A percentile compares a stretch with the other conserved stretches of the same genome.
Evolutionary conservation across 2,113 vertebrate species (phyloP).

Genomic region (Pomatostomus ruficeps): DNA sequence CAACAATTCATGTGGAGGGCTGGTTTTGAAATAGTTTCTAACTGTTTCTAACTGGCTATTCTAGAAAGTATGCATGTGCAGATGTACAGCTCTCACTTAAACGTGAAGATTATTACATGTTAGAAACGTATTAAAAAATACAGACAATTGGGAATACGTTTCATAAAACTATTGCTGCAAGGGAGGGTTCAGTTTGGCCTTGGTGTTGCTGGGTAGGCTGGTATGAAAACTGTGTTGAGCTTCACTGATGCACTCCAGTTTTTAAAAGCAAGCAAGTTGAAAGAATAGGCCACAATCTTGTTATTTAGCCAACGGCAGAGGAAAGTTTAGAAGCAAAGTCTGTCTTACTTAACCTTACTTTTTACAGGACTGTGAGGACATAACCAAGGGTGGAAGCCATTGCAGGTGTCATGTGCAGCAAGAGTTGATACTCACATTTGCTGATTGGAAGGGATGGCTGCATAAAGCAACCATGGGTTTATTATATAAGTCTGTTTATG

Average conservation of each 20-base stretch:
- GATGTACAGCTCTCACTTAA: background rate
- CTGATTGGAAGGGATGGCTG: background rate
- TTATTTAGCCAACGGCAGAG: background rate
- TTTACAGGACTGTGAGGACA: background rate
- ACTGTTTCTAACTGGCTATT: background rate
- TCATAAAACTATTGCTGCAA: background rate
- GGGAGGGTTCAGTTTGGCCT: background rate
- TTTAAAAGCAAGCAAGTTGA: background rate
- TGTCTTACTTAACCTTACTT: background rate
- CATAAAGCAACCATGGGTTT: background rate
- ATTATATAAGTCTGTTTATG: background rate
- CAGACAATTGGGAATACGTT: background rate
- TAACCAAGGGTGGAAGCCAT: background rate
- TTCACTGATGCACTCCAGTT: background rate
- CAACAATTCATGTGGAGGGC: background rate
- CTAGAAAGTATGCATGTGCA: background rate
- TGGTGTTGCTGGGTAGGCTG: background rate
- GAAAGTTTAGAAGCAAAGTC: background rate
- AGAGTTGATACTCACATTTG: background rate
- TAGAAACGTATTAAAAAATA: background rate
- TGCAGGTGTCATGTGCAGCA: background rate
- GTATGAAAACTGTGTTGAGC: background rate
- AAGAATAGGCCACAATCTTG: background rate
- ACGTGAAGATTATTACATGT: background rate
- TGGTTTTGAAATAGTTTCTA: background rate